Evolutionary conservation across 2,888 invertebrate genomes (phyloP).

Genomic region (Ophion obscuratus): DNA sequence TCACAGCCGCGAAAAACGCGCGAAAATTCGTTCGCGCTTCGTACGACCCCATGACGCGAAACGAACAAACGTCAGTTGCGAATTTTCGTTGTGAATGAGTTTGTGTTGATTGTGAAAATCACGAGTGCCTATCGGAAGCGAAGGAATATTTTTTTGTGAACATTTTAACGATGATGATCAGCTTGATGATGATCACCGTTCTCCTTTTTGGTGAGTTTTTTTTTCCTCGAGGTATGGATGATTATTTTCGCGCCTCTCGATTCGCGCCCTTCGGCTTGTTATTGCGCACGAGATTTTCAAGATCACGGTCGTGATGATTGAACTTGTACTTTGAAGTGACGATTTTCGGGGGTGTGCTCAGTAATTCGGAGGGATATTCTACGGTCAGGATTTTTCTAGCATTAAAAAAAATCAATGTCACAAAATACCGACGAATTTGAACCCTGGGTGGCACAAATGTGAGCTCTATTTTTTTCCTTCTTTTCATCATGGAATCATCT

Average conservation of each 20-base stretch:
- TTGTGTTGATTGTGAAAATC: neutral
- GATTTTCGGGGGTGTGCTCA: too few species aligned
- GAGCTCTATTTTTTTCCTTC: too few species aligned
- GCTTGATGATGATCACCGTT: constrained; percentile 57
- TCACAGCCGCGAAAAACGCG: neutral
- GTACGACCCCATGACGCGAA: neutral
- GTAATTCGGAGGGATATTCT: too few species aligned
- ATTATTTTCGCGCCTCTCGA: neutral
- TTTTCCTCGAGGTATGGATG: neutral
- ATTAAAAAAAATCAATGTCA: too few species aligned
- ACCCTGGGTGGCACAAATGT: too few species aligned
- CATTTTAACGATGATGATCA: constrained; percentile 46
- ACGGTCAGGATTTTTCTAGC: too few species aligned
- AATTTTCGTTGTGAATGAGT: neutral
- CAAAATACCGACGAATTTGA: too few species aligned
- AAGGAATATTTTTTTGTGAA: neutral
- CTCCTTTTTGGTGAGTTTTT: constrained; percentile 66
- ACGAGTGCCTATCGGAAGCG: neutral
- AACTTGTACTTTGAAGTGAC: too few species aligned
- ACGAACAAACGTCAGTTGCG: neutral
- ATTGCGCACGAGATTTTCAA: too few species aligned
- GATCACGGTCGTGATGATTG: too few species aligned
- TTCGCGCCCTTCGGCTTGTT: too few species aligned
- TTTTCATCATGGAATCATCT: too few species aligned
- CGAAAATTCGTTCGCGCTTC: constrained; percentile 3